Percentiles rank a stretch among this genome's conserved stretches.
These are phyloP conservation scores for Meliscaeva auricollis DNA, from an alignment of 2,888 invertebrate species.

Conservation along the genomic window DNA sequence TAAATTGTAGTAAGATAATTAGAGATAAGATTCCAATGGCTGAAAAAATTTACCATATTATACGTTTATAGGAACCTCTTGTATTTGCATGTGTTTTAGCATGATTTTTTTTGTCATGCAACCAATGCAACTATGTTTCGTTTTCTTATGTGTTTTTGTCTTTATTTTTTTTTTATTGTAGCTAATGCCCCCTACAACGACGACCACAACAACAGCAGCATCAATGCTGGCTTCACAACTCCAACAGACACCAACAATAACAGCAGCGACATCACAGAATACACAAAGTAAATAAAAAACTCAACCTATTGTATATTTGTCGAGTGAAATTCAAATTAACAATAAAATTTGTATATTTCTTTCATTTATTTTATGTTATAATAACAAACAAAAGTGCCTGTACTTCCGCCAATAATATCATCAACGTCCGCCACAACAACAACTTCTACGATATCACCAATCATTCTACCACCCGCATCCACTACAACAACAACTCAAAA, in stretches of 20 bases:
- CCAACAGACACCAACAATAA: slow-evolving; percentile 76
- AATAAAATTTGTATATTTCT: slow-evolving; percentile 35
- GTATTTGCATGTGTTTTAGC: neutral
- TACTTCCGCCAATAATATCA: slow-evolving; percentile 79
- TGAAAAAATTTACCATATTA: too few species aligned
- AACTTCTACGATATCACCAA: slow-evolving; percentile 74
- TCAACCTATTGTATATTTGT: neutral
- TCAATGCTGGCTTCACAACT: slow-evolving; percentile 80
- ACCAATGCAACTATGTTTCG: neutral
- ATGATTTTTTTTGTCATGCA: slow-evolving; percentile 20
- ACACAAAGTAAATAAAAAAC: slow-evolving; percentile 71
- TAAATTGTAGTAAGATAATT: too few species aligned
- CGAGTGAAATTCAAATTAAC: slow-evolving; percentile 16
- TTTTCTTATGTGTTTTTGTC: slow-evolving; percentile 47
- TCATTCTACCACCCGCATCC: slow-evolving; percentile 79
- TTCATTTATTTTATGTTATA: slow-evolving; percentile 34
- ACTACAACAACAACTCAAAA: slow-evolving; percentile 80
- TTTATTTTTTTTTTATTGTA: slow-evolving; percentile 53
- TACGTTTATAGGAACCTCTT: too few species aligned
- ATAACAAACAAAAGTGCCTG: slow-evolving; percentile 67
- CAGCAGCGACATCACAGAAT: slow-evolving; percentile 74
- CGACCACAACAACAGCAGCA: slow-evolving; percentile 78
- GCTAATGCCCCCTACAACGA: slow-evolving; percentile 76
- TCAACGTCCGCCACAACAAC: slow-evolving; percentile 80
- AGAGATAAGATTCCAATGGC: too few species aligned